Evolutionary conservation across 2,888 invertebrate species (phyloP).

Genomic region (Muscina levida): DNA sequence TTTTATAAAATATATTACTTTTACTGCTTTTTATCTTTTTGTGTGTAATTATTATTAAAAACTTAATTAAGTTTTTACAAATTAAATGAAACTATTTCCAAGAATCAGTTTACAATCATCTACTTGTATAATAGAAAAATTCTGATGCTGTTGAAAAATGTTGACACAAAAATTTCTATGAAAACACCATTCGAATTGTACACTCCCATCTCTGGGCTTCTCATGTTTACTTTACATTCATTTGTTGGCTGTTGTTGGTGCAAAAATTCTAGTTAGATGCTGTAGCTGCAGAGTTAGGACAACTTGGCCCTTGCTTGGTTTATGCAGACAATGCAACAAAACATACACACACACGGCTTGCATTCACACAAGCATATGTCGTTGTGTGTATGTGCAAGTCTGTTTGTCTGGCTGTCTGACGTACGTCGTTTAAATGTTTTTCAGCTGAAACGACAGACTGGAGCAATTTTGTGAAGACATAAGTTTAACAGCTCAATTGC

Average conservation of each 20-base stretch:
- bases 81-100: too few relatives aligned
- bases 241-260: constrained; percentile 1
- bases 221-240: constrained; percentile 34
- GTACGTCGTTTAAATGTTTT: neutral
- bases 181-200: too few relatives aligned
- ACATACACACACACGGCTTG: neutral
- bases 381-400: neutral
- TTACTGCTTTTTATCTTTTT: too few relatives aligned
- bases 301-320: constrained; percentile 20
- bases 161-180: too few relatives aligned
- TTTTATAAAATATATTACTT: too few relatives aligned
- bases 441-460: neutral
- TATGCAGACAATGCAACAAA: constrained; percentile 15
- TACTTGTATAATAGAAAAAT: too few relatives aligned
- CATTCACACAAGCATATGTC: neutral
- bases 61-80: too few relatives aligned
- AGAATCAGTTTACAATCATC: too few relatives aligned
- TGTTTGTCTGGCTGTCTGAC: constrained; percentile 10
- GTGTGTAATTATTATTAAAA: too few relatives aligned
- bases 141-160: too few relatives aligned
- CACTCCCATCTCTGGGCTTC: constrained; percentile 19
- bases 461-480: neutral
- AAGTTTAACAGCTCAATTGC: neutral
- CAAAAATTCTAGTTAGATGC: constrained; percentile 9
- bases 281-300: neutral